Percentiles rank a stretch among this genome's conserved stretches.
Evolutionary conservation across 2,797 vertebrate genomes (phyloP).

Genomic region (Phataginus tricuspis): DNA sequence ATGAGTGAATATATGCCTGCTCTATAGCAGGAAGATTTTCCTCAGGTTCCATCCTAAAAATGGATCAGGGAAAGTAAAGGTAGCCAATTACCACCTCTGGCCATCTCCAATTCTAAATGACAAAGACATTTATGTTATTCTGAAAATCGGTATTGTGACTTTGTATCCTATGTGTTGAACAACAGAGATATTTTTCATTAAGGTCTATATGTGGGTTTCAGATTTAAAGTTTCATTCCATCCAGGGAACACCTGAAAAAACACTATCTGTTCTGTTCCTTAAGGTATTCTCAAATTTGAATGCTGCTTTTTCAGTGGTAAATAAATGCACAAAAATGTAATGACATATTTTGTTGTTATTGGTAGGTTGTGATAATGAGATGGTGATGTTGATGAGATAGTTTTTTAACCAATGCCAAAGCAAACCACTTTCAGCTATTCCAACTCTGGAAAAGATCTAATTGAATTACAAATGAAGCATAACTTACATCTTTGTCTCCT

Average conservation of each 20-base stretch:
- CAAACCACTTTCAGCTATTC: background rate
- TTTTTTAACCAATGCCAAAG: background rate
- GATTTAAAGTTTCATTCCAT: slow-evolving; percentile 27
- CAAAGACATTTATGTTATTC: slow-evolving; percentile 7
- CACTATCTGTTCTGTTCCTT: background rate
- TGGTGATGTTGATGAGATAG: background rate
- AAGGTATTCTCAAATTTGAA: background rate
- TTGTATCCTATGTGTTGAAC: background rate
- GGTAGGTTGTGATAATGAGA: background rate
- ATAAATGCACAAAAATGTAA: background rate
- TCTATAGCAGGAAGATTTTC: background rate
- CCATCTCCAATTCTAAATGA: slow-evolving; percentile 12
- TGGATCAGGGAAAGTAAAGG: background rate
- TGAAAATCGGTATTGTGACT: slow-evolving; percentile 19
- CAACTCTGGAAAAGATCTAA: slow-evolving; percentile 10
- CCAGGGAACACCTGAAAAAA: background rate
- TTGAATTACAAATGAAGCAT: slow-evolving; percentile 27
- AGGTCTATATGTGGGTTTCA: background rate
- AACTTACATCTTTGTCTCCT: slow-evolving; percentile 40
- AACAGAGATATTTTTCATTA: slow-evolving; percentile 30
- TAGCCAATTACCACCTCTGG: background rate
- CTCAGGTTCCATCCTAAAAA: slow-evolving; percentile 10
- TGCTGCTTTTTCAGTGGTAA: background rate
- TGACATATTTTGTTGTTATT: background rate
- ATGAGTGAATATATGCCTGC: background rate